phyloP scores from a whole-genome alignment of 1,140 invertebrate species.

The Drosophila tristis region DNA sequence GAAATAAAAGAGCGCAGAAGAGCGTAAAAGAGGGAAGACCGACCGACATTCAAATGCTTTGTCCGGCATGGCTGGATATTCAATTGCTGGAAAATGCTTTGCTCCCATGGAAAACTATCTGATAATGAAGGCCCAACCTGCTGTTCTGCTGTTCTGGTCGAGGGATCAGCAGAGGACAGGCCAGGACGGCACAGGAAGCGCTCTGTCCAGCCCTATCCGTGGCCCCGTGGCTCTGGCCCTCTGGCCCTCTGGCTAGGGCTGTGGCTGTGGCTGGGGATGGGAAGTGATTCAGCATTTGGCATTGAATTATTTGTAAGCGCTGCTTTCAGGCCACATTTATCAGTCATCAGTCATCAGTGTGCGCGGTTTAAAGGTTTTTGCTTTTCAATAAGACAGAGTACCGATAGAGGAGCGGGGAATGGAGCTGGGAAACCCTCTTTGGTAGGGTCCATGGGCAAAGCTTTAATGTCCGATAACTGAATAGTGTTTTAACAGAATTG shows the following conservation, averaged over 20 bases:
- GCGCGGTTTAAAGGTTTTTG: slow-evolving; percentile 30
- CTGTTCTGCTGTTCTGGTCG: slow-evolving; percentile 1
- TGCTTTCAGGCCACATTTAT: slow-evolving; percentile 53
- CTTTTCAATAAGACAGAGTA: slow-evolving; percentile 53
- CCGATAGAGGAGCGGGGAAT: slow-evolving; percentile 30
- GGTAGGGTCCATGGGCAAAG: neutral
- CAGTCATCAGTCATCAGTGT: slow-evolving; percentile 58
- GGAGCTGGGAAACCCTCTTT: slow-evolving; percentile 9
- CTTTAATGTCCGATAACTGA: neutral
- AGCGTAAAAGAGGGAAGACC: neutral
- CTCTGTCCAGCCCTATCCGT: slow-evolving; percentile 15
- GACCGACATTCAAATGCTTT: slow-evolving; percentile 65
- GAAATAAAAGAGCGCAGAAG: slow-evolving; percentile 1
- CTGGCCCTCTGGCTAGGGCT: neutral
- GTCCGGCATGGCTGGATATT: slow-evolving; percentile 61
- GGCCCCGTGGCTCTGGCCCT: slow-evolving; percentile 29
- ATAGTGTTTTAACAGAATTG: too few relatives aligned
- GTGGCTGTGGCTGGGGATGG: slow-evolving; percentile 5
- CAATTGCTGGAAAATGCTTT: slow-evolving; percentile 72
- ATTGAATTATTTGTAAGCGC: slow-evolving; percentile 60
- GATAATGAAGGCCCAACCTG: slow-evolving; percentile 57
- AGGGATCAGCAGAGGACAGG: too few relatives aligned
- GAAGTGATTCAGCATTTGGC: slow-evolving; percentile 66
- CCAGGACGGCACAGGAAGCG: slow-evolving; percentile 18
- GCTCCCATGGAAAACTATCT: slow-evolving; percentile 67